These are phyloP conservation scores for Ascidia mentula DNA, from an alignment of 23 tunicate genomes.

Conservation along the genomic window DNA sequence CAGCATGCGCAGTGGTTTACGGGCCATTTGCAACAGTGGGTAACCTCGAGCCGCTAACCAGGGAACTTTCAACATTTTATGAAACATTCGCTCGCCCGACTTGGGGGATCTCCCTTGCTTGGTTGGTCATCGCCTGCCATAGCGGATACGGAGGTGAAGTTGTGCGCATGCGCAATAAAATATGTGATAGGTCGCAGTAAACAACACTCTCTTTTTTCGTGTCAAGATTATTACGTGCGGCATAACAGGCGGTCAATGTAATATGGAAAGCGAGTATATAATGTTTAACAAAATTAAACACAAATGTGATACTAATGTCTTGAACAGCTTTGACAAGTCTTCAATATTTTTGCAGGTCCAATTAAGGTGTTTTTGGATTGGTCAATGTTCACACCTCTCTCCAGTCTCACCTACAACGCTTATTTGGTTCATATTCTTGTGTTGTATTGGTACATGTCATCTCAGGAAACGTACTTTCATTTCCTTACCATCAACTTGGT, in stretches of 20 bases:
- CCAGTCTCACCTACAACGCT: constrained; percentile 33
- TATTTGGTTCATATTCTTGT: constrained; percentile 38
- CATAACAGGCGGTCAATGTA: no score
- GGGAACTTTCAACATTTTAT: constrained; percentile 44
- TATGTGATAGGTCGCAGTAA: neutral
- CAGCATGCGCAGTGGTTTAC: constrained; percentile 45
- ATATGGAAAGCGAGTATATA: no score
- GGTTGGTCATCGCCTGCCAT: constrained; percentile 68
- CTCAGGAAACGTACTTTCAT: constrained; percentile 24
- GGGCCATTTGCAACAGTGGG: constrained; percentile 15
- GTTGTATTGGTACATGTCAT: constrained; percentile 9
- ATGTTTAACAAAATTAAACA: no score
- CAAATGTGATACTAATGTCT: no score
- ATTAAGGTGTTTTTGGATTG: constrained; percentile 38
- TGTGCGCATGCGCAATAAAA: neutral
- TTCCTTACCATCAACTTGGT: constrained; percentile 26
- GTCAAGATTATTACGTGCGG: no score
- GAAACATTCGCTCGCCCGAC: constrained; percentile 49
- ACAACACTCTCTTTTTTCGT: neutral
- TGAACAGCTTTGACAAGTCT: no score
- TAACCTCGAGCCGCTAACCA: constrained; percentile 9
- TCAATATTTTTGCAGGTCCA: constrained; percentile 23
- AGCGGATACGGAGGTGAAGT: constrained; percentile 67
- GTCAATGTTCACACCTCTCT: constrained; percentile 37
- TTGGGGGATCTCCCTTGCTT: constrained; percentile 55